phyloP scores from a whole-genome alignment of 2,113 vertebrate species.

The Pomatorhinus ruficollis region DNA sequence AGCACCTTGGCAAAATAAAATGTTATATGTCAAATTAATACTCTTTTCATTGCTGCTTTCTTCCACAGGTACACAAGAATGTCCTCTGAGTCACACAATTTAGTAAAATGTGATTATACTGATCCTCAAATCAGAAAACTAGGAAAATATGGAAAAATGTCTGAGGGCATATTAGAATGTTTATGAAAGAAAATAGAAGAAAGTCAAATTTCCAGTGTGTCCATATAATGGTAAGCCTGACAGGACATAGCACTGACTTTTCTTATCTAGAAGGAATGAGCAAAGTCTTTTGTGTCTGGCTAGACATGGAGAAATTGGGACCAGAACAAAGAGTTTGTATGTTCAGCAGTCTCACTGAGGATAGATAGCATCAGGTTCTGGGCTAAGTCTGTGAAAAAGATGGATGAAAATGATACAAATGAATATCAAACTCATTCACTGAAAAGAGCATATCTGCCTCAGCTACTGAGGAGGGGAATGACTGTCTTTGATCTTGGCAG shows the following conservation, averaged over 20 bases:
- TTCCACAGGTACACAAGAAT: neutral
- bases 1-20: neutral
- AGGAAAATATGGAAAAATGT: neutral
- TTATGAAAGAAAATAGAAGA: neutral
- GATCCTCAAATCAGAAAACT: neutral
- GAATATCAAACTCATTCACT: neutral
- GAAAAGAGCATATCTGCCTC: neutral
- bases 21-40: neutral
- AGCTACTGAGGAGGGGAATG: fast-evolving
- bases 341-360: neutral
- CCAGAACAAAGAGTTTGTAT: neutral
- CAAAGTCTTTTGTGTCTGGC: neutral
- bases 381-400: neutral
- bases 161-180: neutral
- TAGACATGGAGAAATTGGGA: neutral
- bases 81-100: neutral
- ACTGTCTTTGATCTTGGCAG: neutral
- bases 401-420: neutral
- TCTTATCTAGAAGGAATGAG: neutral
- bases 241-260: neutral
- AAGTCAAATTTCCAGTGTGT: neutral
- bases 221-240: neutral
- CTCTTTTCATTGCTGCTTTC: neutral
- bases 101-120: neutral
- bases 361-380: neutral